phyloP scores from a whole-genome alignment of 1,140 invertebrate species.

The Aradophagus sp. region DNA sequence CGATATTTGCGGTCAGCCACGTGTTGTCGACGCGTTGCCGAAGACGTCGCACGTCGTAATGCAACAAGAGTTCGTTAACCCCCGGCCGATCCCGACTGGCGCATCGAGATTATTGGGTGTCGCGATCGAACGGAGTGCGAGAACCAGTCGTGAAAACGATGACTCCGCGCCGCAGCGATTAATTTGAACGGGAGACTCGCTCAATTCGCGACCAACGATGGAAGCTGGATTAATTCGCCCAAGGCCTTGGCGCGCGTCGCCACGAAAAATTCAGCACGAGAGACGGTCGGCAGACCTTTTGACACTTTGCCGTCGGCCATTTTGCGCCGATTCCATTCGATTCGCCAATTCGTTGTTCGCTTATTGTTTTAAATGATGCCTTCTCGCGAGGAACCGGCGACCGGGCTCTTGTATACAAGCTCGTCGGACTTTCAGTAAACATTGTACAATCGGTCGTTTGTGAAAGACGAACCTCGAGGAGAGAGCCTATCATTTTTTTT shows the following conservation, averaged over 20 bases:
- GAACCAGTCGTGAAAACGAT: conserved; percentile 58
- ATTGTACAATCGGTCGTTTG: too few relatives aligned
- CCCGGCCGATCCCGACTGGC: conserved; percentile 38
- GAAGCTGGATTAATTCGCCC: conserved; percentile 50
- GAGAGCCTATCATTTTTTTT: too few relatives aligned
- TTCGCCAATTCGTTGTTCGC: conserved; percentile 19
- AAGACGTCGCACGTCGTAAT: conserved; percentile 50
- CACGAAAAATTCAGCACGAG: conserved; percentile 26
- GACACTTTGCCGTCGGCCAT: conserved; percentile 34
- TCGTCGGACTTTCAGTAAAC: too few relatives aligned
- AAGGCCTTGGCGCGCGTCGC: conserved; percentile 26
- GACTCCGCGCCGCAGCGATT: conserved; percentile 49
- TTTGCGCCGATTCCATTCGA: conserved; percentile 22
- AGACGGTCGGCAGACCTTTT: conserved; percentile 18
- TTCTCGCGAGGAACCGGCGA: too few relatives aligned
- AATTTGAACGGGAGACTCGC: conserved; percentile 52
- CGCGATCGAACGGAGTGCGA: conserved; percentile 52
- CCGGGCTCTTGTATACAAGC: too few relatives aligned
- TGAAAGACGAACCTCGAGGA: too few relatives aligned
- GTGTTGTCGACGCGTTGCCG: conserved; percentile 46
- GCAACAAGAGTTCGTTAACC: conserved; percentile 56
- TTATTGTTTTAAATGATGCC: conserved; percentile 27
- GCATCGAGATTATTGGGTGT: conserved; percentile 57
- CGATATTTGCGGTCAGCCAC: conserved; percentile 54
- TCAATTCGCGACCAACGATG: conserved; percentile 37